A percentile compares a stretch with the other conserved stretches of the same genome.
phyloP scores from a whole-genome alignment of 2,888 invertebrate species.

The Athripsodes cinereus region DNA sequence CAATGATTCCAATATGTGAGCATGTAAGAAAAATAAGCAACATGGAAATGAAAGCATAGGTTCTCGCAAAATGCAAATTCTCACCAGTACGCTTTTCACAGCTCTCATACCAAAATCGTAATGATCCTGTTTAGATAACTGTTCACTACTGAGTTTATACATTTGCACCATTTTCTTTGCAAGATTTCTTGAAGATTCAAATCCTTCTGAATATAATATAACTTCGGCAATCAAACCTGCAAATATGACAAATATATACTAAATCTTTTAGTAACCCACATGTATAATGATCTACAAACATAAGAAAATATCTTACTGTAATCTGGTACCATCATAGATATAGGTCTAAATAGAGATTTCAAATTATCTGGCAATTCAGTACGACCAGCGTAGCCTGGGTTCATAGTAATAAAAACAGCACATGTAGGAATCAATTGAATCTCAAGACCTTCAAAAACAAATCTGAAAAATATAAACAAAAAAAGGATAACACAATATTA shows the following conservation, averaged over 20 bases:
- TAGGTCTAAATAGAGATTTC: conserved; percentile 76
- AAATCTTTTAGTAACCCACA: neutral
- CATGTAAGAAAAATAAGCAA: too few species aligned
- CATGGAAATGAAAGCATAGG: too few species aligned
- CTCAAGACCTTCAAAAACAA: conserved; percentile 74
- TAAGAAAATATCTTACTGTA: conserved; percentile 53
- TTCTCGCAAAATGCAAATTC: neutral
- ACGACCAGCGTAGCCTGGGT: conserved; percentile 75
- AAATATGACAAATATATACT: neutral
- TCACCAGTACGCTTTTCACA: conserved; percentile 79
- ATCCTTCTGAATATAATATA: conserved; percentile 77
- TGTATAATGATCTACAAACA: conserved; percentile 39
- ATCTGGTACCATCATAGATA: conserved; percentile 92
- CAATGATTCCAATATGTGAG: too few species aligned
- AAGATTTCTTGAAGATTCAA: conserved; percentile 65
- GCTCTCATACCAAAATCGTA: conserved; percentile 89
- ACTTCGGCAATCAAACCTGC: conserved; percentile 77
- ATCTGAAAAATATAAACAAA: conserved; percentile 41
- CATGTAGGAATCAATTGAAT: conserved; percentile 68
- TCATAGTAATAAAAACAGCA: conserved; percentile 77
- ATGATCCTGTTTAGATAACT: conserved; percentile 77
- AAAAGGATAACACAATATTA: too few species aligned
- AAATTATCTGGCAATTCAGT: conserved; percentile 81
- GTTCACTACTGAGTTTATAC: conserved; percentile 77
- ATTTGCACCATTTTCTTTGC: conserved; percentile 80